Evolutionary conservation across 1,140 invertebrate genomes (phyloP), one percentile per base, ranked within the genome.

Genomic region (Drosophila burlai): DNA sequence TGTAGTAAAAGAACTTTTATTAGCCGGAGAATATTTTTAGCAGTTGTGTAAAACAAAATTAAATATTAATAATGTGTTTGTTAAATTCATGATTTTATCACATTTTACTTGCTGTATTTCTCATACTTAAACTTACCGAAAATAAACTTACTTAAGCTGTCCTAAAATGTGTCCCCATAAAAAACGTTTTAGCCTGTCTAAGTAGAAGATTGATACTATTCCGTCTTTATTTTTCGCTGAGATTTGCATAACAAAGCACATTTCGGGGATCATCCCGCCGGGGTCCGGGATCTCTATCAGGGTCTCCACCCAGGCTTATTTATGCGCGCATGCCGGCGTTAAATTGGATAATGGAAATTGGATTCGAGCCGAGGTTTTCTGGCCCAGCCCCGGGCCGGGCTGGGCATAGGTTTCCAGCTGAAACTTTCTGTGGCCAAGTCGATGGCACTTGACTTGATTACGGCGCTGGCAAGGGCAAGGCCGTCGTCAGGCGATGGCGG

Each of bases 341-440:
- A 89, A 87, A 87, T 87, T 89, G 85, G 81, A 89, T 87, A 87
- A 83, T 89, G 84, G 84, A 87, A 87, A 87, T 89, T 89, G 84
- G 84, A 89, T 87, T 89, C 68, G 18, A 68, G 69, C 50, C 55
- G 66, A 67, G 57, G 57, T 63, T 78, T 77, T 34, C 40, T 71
- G 58, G 50, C 31, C 8, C 31, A 9, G 31, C 31, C 11, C 43
- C 24, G 13, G 16, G 31, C 31, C 10, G 34, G 0, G 34, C 18
- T 3, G 24, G 42, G 59, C 54, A 29, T 36, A 54, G 58, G 18
- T 24, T 47, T 43, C 71, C 31, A 47, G 13, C 63, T 61, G 58
- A 67, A 89, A 87, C 60, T 80, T 77, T 73, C 38, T 42, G n/a
- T 9, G 76, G 60, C 31, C 54, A 21, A 45, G 71, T 64, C 62